phyloP scores from a whole-genome alignment of 2,113 vertebrate genomes.

The Eupsittula cactorum region DNA sequence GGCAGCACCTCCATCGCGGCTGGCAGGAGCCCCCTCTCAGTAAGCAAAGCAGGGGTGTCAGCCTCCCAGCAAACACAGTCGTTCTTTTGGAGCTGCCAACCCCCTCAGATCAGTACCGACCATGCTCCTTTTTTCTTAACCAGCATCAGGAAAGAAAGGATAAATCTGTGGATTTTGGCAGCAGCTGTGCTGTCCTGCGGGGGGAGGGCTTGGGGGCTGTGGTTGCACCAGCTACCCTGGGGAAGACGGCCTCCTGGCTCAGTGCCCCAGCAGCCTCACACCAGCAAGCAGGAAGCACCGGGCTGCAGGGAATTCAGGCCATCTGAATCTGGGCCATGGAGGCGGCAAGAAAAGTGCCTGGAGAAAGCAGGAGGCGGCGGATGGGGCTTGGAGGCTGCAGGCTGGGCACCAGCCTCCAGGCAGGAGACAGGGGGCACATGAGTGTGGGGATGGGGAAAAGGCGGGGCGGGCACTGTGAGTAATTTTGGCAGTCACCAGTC shows the following conservation, averaged over 20 bases:
- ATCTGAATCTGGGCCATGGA: not conserved
- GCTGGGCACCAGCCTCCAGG: accelerated
- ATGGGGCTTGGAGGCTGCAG: accelerated
- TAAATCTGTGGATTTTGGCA: not conserved
- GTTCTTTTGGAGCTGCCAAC: not conserved
- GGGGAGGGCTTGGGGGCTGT: not conserved
- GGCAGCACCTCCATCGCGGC: not conserved
- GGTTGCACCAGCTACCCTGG: not conserved
- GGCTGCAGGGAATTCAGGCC: not conserved
- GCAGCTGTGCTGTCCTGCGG: accelerated
- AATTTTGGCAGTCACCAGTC: accelerated
- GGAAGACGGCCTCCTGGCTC: not conserved
- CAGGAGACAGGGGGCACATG: accelerated
- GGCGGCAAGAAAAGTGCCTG: not conserved
- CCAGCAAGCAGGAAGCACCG: not conserved
- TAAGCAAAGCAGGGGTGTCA: accelerated
- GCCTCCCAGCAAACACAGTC: not conserved
- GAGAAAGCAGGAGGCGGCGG: not conserved
- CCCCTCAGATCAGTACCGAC: not conserved
- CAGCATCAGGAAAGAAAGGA: not conserved
- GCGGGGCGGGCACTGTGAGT: not conserved
- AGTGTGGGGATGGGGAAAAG: accelerated
- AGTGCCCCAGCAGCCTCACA: accelerated
- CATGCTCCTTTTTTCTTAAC: not conserved
- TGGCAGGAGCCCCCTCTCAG: accelerated